Base-by-base conservation (phyloP, 2,888 invertebrate species). In the Ptilodon capucinus region DNA sequence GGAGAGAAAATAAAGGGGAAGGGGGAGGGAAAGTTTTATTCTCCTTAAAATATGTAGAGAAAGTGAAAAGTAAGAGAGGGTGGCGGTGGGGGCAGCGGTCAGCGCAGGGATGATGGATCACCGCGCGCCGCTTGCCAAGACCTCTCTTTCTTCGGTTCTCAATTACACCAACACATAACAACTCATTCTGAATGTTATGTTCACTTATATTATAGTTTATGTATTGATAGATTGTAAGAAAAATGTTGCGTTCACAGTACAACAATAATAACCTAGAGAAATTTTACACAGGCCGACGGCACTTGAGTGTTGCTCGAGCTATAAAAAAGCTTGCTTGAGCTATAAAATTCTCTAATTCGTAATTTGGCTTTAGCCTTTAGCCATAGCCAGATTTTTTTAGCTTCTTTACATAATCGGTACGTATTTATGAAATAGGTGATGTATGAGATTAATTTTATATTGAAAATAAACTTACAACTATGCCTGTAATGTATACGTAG, bases 41-140 rank as follows among this genome's bases (percentile, higher is more conserved):
- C 88, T 88, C 83, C 86, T 90, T 91, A 88, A 91, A 91, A 91
- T 91, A 91, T 91, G 91, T 91, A 91, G 91, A 89, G 91, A 86
- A 88, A 90, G 91, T 88, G 91, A 87, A 91, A 88, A 91, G 87
- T 88, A 87, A 86, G 84, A 81, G 82, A 77, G 80, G 77, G 77
- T 79, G 70, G 74, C 57, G 69, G 68, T 53, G 69, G 63, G 60
- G 51, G 58, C 76, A 79, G 82, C 84, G 88, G 86, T 87, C 88
- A 89, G 84, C 76, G 79, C 72, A 77, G 82, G 90, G 85, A 91
- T 91, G 91, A 91, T 91, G 91, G 91, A 91, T 91, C 87, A 86
- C 91, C 85, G 76, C 79, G 76, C 74, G 70, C 73, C 85, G 76
- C 79, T 69, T 66, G 81, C 82, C 76, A 71, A 75, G 74, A 72